phyloP scores from a whole-genome alignment of 2,113 vertebrate species.

The Mustela lutreola region DNA sequence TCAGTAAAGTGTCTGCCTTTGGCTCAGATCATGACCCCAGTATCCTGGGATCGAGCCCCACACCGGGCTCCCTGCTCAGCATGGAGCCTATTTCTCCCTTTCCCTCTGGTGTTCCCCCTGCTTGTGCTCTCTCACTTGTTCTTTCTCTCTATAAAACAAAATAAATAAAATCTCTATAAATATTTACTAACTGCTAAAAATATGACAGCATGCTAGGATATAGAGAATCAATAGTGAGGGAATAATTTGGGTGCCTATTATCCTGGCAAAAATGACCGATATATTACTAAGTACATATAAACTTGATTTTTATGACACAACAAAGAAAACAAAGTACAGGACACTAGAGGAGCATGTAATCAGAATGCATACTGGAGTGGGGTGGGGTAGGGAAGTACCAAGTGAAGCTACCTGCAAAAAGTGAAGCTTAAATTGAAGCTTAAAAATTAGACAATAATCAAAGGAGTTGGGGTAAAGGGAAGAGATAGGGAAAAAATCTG shows the following conservation, averaged over 20 bases:
- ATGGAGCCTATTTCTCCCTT: too few species aligned
- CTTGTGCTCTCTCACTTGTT: too few species aligned
- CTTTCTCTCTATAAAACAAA: too few species aligned
- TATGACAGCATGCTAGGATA: neutral
- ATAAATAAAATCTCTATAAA: neutral
- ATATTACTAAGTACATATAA: neutral
- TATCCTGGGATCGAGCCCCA: too few species aligned
- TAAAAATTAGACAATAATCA: neutral
- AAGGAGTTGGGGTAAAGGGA: neutral
- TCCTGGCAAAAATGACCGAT: neutral
- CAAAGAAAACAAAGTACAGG: neutral
- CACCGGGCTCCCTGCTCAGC: too few species aligned
- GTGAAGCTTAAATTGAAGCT: neutral
- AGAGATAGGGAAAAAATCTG: neutral
- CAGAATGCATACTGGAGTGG: neutral
- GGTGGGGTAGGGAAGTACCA: neutral
- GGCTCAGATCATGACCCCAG: too few species aligned
- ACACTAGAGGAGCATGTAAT: neutral
- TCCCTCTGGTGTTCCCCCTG: too few species aligned
- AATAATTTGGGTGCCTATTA: neutral
- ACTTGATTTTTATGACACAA: neutral
- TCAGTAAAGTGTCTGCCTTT: too few species aligned
- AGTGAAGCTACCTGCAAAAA: neutral
- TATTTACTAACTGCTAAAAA: neutral
- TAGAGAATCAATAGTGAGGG: neutral